Evolutionary conservation across 2,888 invertebrate genomes (phyloP).

Genomic region (Callimorpha dominula): DNA sequence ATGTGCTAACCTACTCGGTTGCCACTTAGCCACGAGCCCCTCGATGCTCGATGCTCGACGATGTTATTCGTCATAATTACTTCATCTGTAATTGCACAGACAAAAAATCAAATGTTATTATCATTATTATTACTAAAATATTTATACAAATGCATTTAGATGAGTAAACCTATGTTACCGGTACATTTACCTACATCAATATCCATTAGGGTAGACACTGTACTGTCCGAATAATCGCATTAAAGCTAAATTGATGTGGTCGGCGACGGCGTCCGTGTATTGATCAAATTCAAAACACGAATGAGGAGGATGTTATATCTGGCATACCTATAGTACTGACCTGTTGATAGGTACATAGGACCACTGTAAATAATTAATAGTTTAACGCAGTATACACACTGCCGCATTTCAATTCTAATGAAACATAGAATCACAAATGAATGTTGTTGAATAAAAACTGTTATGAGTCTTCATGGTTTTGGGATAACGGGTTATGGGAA

Average conservation of each 20-base stretch:
- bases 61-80: too few relatives aligned
- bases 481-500: too few relatives aligned
- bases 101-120: too few relatives aligned
- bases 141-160: constrained; percentile 31
- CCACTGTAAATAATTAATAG: neutral
- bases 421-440: too few relatives aligned
- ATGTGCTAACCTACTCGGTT: too few relatives aligned
- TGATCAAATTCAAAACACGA: constrained; percentile 57
- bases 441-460: too few relatives aligned
- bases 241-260: constrained; percentile 63
- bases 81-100: too few relatives aligned
- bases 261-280: constrained; percentile 53
- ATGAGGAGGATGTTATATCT: constrained; percentile 35
- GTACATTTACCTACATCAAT: constrained; percentile 47
- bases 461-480: too few relatives aligned
- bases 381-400: neutral
- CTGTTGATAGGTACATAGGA: neutral
- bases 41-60: too few relatives aligned
- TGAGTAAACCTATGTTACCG: constrained; percentile 20
- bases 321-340: constrained; percentile 1
- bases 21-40: too few relatives aligned
- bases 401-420: too few relatives aligned
- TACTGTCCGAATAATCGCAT: constrained; percentile 62
- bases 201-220: constrained; percentile 59
- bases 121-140: constrained; percentile 18